Evolutionary conservation across 1,140 invertebrate genomes (phyloP).

Genomic region (Drosophila ananassae): DNA sequence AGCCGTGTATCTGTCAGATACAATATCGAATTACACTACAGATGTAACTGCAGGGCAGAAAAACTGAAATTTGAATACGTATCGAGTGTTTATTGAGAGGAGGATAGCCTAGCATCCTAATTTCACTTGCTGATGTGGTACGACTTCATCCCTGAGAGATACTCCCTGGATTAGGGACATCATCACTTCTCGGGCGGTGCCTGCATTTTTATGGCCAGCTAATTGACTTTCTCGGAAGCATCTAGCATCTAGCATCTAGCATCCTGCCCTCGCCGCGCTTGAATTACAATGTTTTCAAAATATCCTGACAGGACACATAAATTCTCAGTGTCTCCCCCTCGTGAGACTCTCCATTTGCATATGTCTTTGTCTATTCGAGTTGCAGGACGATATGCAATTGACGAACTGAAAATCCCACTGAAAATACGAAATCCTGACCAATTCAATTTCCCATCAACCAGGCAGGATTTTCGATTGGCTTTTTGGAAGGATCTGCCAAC

Average conservation of each 20-base stretch:
- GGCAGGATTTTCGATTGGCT: slow-evolving; percentile 25
- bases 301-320: slow-evolving; percentile 78
- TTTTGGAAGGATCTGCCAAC: not conserved
- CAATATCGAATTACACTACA: slow-evolving; percentile 72
- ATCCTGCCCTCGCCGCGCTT: slow-evolving; percentile 47
- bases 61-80: slow-evolving; percentile 75
- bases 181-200: slow-evolving; percentile 20
- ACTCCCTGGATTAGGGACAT: slow-evolving; percentile 8
- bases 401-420: not conserved
- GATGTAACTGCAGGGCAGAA: slow-evolving; percentile 62
- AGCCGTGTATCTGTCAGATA: slow-evolving; percentile 78
- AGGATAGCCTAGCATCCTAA: slow-evolving; percentile 21
- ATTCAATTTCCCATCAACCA: slow-evolving; percentile 58
- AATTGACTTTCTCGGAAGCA: slow-evolving; percentile 78
- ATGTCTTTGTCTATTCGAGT: slow-evolving; percentile 2
- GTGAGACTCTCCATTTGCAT: slow-evolving; percentile 48
- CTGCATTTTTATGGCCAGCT: slow-evolving; percentile 69
- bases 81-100: slow-evolving; percentile 67
- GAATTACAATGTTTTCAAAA: slow-evolving; percentile 81
- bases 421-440: slow-evolving; percentile 46
- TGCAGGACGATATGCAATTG: not conserved
- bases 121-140: slow-evolving; percentile 30
- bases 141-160: slow-evolving; percentile 26
- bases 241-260: no score
- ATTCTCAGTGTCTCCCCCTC: slow-evolving; percentile 33